Conservation (phyloP, 2,113 vertebrate species). For the Chaetodon trifascialis region DNA sequence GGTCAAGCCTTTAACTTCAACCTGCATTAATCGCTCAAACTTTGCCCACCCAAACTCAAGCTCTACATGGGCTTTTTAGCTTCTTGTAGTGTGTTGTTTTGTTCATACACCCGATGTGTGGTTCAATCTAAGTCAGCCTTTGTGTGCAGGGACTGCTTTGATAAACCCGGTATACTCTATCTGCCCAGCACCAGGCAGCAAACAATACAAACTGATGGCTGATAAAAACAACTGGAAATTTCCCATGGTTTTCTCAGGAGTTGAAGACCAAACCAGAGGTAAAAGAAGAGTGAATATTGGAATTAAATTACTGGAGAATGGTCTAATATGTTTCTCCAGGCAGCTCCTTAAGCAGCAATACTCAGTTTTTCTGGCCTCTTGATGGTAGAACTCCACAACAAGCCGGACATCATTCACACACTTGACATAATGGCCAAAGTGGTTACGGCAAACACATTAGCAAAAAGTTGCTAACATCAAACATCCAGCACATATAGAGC, state of each 20-base stretch:
- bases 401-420: background rate
- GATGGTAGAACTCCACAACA: too few species aligned
- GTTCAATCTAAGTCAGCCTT: background rate
- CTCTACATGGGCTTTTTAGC: background rate
- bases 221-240: background rate
- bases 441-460: background rate
- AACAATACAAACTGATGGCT: background rate
- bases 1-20: background rate
- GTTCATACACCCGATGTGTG: background rate
- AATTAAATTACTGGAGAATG: too few species aligned
- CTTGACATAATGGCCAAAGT: background rate
- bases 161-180: background rate
- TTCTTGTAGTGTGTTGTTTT: background rate
- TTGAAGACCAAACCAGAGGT: background rate
- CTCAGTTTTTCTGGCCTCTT: too few species aligned
- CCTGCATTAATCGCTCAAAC: slow-evolving; percentile 6
- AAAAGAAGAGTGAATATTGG: background rate
- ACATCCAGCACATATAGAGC: background rate
- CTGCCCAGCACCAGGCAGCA: background rate
- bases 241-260: background rate
- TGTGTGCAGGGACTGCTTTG: background rate
- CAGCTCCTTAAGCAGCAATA: too few species aligned
- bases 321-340: background rate
- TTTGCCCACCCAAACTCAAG: background rate
- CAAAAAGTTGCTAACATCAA: background rate